Percentiles rank a stretch among this genome's conserved stretches.
phyloP scores from a whole-genome alignment of 2,113 vertebrate genomes.

The Mormoops blainvillei region DNA sequence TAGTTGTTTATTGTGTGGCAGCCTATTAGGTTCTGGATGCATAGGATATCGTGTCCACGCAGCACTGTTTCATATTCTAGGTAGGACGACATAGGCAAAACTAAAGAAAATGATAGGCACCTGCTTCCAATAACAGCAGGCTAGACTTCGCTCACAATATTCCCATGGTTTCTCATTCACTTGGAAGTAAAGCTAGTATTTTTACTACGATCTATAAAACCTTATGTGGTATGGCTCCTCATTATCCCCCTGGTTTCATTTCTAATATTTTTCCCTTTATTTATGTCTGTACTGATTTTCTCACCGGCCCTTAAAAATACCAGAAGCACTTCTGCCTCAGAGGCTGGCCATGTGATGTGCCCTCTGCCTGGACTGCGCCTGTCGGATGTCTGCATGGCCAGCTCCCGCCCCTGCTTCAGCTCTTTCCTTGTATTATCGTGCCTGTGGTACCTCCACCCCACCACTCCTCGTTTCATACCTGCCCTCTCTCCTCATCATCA shows the following conservation, averaged over 20 bases:
- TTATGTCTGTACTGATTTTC: not conserved
- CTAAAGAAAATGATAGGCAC: not conserved
- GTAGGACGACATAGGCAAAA: not conserved
- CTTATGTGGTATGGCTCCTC: not conserved
- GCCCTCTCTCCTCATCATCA: not conserved
- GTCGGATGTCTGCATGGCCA: too few species aligned
- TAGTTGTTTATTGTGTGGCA: not conserved
- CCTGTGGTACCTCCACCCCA: not conserved
- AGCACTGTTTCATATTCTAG: not conserved
- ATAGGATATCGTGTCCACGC: not conserved
- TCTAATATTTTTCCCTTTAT: not conserved
- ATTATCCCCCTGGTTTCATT: not conserved
- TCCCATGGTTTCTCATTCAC: not conserved
- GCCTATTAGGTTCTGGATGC: not conserved
- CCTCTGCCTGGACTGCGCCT: not conserved
- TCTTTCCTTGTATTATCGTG: not conserved
- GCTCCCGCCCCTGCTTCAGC: not conserved
- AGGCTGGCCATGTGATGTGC: not conserved
- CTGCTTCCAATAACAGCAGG: not conserved
- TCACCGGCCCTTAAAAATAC: not conserved
- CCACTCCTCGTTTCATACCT: not conserved
- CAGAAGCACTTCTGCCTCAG: not conserved
- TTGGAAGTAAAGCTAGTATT: not conserved
- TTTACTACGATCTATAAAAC: not conserved
- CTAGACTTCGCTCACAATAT: not conserved